Evolutionary conservation across 2,888 invertebrate species (phyloP).

Genomic region (Morpho helenor): DNA sequence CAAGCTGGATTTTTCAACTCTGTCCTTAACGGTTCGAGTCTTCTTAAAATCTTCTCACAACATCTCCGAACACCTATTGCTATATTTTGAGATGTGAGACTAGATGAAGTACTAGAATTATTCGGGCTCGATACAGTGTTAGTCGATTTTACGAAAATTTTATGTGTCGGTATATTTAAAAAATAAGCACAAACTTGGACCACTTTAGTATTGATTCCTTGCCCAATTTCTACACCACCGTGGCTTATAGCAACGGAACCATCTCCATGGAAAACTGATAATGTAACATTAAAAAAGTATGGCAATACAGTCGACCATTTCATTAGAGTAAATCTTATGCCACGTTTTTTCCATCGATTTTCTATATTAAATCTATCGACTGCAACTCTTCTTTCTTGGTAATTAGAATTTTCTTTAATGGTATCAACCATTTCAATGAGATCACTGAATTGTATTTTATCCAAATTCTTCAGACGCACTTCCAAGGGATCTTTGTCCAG

Average conservation of each 20-base stretch:
- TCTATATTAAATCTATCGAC: slow-evolving; percentile 72
- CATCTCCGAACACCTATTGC: slow-evolving; percentile 40
- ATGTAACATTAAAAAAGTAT: slow-evolving; percentile 75
- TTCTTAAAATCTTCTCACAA: slow-evolving; percentile 40
- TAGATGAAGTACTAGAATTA: slow-evolving; percentile 81
- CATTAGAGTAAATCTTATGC: slow-evolving; percentile 51
- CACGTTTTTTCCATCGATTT: slow-evolving; percentile 87
- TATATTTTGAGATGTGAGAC: slow-evolving; percentile 54
- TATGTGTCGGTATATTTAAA: slow-evolving; percentile 81
- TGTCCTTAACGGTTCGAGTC: slow-evolving; percentile 58
- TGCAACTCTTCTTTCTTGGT: slow-evolving; percentile 49
- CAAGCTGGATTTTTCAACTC: slow-evolving; percentile 72
- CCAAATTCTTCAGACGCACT: slow-evolving; percentile 48
- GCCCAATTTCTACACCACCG: slow-evolving; percentile 88
- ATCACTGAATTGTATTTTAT: slow-evolving; percentile 54
- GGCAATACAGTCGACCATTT: slow-evolving; percentile 68
- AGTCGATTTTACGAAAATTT: slow-evolving; percentile 82
- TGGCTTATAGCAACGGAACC: slow-evolving; percentile 85
- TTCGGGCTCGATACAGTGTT: slow-evolving; percentile 82
- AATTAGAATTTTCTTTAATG: slow-evolving; percentile 60
- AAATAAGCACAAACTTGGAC: slow-evolving; percentile 82
- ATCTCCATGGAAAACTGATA: slow-evolving; percentile 85
- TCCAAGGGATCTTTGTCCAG: slow-evolving; percentile 72
- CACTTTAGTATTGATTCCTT: slow-evolving; percentile 87
- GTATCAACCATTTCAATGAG: slow-evolving; percentile 55